phyloP scores from a whole-genome alignment of 2,797 vertebrate genomes.

The Apodemus agrarius region DNA sequence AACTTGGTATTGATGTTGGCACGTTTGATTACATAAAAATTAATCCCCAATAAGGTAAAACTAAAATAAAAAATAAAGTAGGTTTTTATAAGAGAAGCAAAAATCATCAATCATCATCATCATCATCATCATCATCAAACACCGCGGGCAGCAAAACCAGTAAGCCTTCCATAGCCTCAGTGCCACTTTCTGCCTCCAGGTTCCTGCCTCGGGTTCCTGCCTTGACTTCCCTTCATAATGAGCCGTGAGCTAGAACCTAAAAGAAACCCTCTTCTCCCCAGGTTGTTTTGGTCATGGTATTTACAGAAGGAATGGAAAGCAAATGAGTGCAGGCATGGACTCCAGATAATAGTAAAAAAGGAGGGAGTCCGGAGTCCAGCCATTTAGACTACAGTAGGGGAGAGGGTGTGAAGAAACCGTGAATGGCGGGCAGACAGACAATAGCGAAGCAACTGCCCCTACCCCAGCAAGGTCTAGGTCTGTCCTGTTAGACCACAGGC shows the following conservation, averaged over 20 bases:
- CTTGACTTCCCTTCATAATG: not conserved
- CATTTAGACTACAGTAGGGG: not conserved
- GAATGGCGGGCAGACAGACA: not conserved
- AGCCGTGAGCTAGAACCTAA: not conserved
- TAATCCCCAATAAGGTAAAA: constrained; percentile 40
- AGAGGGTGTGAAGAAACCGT: not conserved
- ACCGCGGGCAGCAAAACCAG: not conserved
- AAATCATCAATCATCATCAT: not conserved
- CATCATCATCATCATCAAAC: not conserved
- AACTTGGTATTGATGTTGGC: not conserved
- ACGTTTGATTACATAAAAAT: constrained; percentile 44
- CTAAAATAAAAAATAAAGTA: constrained; percentile 8
- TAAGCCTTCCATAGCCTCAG: not conserved
- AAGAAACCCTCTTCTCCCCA: not conserved
- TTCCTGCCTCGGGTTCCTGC: not conserved
- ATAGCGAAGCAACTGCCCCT: not conserved
- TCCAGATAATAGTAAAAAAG: not conserved
- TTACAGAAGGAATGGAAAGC: not conserved
- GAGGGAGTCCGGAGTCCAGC: not conserved
- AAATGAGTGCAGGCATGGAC: not conserved
- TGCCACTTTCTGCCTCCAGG: not conserved
- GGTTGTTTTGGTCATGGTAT: not conserved
- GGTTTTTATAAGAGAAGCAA: not conserved
- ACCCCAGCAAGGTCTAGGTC: not conserved
- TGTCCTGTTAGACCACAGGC: not conserved